Evolutionary conservation across 2,888 invertebrate species (phyloP).

Genomic region (Machimus rusticus): DNA sequence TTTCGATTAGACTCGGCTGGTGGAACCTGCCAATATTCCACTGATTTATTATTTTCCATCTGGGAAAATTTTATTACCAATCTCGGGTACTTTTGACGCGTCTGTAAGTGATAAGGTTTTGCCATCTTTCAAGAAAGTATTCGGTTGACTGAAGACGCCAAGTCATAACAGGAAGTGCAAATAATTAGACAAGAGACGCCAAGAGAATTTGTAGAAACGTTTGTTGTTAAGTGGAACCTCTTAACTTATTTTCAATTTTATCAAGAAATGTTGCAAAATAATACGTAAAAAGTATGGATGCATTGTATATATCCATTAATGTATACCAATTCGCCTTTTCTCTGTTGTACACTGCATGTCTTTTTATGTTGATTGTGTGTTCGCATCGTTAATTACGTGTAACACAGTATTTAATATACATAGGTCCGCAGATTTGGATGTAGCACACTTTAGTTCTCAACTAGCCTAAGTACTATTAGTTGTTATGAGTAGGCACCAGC

Average conservation of each 20-base stretch:
- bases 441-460: too few relatives aligned
- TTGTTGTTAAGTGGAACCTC: not conserved
- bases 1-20: not conserved
- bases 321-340: too few relatives aligned
- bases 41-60: slow-evolving; percentile 24
- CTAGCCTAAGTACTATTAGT: too few relatives aligned
- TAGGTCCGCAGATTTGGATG: too few relatives aligned
- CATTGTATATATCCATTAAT: too few relatives aligned
- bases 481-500: too few relatives aligned
- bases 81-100: not conserved
- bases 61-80: not conserved
- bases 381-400: too few relatives aligned
- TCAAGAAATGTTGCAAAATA: not conserved
- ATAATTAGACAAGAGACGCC: not conserved
- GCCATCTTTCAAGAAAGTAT: not conserved
- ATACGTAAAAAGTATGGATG: not conserved
- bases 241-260: not conserved
- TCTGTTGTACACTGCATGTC: too few relatives aligned
- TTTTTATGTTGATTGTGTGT: too few relatives aligned
- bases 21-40: not conserved
- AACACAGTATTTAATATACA: too few relatives aligned
- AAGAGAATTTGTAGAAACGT: not conserved
- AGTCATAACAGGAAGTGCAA: not conserved
- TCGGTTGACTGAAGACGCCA: not conserved
- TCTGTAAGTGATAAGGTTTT: not conserved